A percentile compares a stretch with the other conserved stretches of the same genome.
Evolutionary conservation across 2,888 invertebrate genomes (phyloP).

Genomic region (Drosophila anomalata): DNA sequence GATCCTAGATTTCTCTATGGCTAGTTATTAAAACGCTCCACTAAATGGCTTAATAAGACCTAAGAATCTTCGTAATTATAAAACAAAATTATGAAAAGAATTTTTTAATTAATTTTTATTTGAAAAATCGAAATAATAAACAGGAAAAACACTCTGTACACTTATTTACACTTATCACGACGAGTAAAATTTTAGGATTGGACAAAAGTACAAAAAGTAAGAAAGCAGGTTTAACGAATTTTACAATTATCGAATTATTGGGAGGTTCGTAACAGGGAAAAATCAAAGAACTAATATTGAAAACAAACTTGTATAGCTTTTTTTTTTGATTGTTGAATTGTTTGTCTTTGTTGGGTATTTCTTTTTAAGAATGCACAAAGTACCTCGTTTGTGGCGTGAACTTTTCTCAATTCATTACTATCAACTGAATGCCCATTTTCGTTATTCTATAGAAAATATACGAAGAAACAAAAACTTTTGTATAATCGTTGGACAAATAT

Average conservation of each 20-base stretch:
- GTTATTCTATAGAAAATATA: slow-evolving; percentile 83
- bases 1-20: slow-evolving; percentile 2
- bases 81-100: slow-evolving; percentile 33
- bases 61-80: slow-evolving; percentile 12
- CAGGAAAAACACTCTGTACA: slow-evolving; percentile 71
- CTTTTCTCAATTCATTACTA: slow-evolving; percentile 84
- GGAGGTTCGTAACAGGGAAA: slow-evolving; percentile 49
- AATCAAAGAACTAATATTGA: slow-evolving; percentile 60
- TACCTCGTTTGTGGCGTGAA: slow-evolving; percentile 85
- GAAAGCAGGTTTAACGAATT: slow-evolving; percentile 47
- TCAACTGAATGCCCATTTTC: slow-evolving; percentile 84
- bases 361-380: slow-evolving; percentile 82
- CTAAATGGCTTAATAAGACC: slow-evolving; percentile 18
- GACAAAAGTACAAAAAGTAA: slow-evolving; percentile 40
- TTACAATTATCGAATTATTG: slow-evolving; percentile 69
- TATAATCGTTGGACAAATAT: slow-evolving; percentile 60
- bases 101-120: slow-evolving; percentile 5
- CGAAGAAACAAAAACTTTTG: slow-evolving; percentile 75
- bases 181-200: slow-evolving; percentile 53
- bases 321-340: slow-evolving; percentile 36
- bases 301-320: slow-evolving; percentile 53
- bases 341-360: slow-evolving; percentile 46
- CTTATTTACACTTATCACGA: slow-evolving; percentile 80
- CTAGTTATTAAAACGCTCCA: slow-evolving; percentile 3
- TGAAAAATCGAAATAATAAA: slow-evolving; percentile 27